A percentile compares a stretch with the other conserved stretches of the same genome.
These are phyloP conservation scores for Bombus pascuorum DNA, from an alignment of 1,140 invertebrate species.

Conservation along the genomic window DNA sequence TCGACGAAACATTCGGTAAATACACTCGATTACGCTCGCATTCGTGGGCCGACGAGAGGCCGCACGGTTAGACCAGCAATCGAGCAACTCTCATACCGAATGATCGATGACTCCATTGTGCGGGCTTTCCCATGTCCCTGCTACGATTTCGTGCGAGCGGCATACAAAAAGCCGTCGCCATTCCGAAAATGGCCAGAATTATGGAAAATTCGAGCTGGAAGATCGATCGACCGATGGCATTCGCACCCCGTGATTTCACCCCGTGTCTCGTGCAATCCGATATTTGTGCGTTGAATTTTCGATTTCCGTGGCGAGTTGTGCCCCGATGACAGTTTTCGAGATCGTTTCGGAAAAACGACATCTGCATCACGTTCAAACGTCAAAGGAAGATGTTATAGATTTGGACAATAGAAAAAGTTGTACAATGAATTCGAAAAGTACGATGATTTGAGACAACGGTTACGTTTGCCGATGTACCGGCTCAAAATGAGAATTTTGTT, in stretches of 20 bases:
- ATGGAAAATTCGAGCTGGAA: conserved; percentile 77
- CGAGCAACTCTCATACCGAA: conserved; percentile 77
- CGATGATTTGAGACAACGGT: no score
- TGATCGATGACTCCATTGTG: conserved; percentile 80
- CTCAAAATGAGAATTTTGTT: neutral
- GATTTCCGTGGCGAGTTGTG: conserved; percentile 21
- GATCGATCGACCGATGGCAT: conserved; percentile 73
- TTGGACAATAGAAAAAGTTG: neutral
- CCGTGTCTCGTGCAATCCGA: conserved; percentile 53
- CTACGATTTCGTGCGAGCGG: conserved; percentile 69
- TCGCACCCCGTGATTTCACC: conserved; percentile 62
- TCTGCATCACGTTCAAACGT: neutral
- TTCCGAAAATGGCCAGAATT: conserved; percentile 78
- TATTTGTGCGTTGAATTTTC: conserved; percentile 47
- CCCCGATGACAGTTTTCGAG: neutral
- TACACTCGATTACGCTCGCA: conserved; percentile 76
- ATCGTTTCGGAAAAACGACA: neutral
- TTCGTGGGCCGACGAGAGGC: conserved; percentile 65
- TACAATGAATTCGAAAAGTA: neutral
- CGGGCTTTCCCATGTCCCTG: conserved; percentile 74
- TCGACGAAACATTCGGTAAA: conserved; percentile 67
- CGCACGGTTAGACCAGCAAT: conserved; percentile 76
- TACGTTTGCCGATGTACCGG: no score
- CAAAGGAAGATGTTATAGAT: neutral
- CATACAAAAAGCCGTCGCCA: conserved; percentile 75